These are phyloP conservation scores for Elysia crispata DNA, from an alignment of 2,888 invertebrate genomes.

Conservation along the genomic window DNA sequence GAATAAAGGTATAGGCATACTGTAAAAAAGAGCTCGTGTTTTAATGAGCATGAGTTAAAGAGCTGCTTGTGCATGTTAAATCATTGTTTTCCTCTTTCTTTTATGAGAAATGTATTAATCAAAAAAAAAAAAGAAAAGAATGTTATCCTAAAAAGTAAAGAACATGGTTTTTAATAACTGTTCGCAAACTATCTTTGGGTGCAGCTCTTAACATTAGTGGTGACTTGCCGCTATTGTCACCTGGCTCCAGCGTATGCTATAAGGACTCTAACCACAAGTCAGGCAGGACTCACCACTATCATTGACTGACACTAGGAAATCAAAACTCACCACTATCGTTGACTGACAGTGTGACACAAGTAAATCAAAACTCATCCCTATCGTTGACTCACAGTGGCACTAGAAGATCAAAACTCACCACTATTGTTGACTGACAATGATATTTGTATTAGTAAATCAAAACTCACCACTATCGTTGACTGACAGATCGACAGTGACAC, in stretches of 20 bases:
- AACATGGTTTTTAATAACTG: no score
- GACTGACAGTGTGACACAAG: conserved; percentile 66
- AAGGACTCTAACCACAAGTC: no score
- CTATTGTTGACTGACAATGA: conserved; percentile 66
- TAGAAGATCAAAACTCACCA: conserved; percentile 62
- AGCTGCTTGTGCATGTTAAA: no score
- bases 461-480: conserved; percentile 65
- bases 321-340: conserved; percentile 61
- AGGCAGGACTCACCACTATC: no score
- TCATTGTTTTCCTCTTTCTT: no score
- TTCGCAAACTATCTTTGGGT: conserved; percentile 64
- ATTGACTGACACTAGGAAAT: conserved; percentile 37
- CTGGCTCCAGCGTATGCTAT: conserved; percentile 65
- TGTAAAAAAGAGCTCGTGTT: no score
- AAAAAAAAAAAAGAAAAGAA: no score
- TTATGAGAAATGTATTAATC: no score
- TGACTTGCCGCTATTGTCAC: conserved; percentile 62
- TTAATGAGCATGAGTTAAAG: no score
- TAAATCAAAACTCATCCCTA: conserved; percentile 61
- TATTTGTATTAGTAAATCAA: conserved; percentile 67
- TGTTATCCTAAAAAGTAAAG: no score
- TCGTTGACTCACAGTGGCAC: conserved; percentile 65
- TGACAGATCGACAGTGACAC: conserved; percentile 65
- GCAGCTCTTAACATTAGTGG: conserved; percentile 59
- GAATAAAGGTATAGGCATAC: no score